Conservation (phyloP, 1,140 invertebrate genomes). For the Danaus melanippus region DNA sequence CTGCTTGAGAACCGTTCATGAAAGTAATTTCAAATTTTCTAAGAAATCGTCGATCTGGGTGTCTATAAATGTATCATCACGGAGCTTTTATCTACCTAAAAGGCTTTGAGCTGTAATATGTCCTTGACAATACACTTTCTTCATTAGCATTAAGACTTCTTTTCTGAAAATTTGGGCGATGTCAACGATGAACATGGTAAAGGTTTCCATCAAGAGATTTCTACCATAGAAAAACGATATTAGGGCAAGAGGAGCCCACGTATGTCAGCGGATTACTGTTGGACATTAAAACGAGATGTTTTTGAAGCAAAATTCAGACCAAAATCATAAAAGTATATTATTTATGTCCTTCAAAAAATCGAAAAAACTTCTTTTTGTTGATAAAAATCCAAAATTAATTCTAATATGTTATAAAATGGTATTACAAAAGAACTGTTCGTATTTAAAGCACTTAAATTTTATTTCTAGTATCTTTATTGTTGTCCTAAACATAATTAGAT, state of each 20-base stretch:
- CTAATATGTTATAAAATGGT: too few relatives aligned
- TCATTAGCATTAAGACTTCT: neutral
- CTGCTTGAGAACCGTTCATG: neutral
- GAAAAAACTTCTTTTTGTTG: too few relatives aligned
- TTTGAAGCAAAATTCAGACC: slow-evolving; percentile 3
- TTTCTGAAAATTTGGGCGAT: slow-evolving; percentile 1
- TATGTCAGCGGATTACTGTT: slow-evolving; percentile 4
- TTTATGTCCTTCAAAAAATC: too few relatives aligned
- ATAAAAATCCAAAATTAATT: too few relatives aligned
- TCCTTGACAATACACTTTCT: neutral
- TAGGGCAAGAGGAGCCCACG: slow-evolving; percentile 2
- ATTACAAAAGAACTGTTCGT: too few relatives aligned
- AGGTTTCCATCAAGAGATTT: neutral
- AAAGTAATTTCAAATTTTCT: too few relatives aligned
- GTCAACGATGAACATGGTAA: neutral
- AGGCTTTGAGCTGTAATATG: slow-evolving; percentile 6
- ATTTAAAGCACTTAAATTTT: too few relatives aligned
- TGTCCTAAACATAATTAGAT: too few relatives aligned
- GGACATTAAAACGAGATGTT: too few relatives aligned
- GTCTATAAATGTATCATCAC: slow-evolving; percentile 1
- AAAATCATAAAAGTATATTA: neutral
- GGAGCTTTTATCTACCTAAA: slow-evolving; percentile 3
- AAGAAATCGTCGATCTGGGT: neutral
- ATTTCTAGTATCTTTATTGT: too few relatives aligned
- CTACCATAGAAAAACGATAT: slow-evolving; percentile 5